Conservation (phyloP, 2,797 vertebrate species). For the Cirrhinus mrigala region DNA sequence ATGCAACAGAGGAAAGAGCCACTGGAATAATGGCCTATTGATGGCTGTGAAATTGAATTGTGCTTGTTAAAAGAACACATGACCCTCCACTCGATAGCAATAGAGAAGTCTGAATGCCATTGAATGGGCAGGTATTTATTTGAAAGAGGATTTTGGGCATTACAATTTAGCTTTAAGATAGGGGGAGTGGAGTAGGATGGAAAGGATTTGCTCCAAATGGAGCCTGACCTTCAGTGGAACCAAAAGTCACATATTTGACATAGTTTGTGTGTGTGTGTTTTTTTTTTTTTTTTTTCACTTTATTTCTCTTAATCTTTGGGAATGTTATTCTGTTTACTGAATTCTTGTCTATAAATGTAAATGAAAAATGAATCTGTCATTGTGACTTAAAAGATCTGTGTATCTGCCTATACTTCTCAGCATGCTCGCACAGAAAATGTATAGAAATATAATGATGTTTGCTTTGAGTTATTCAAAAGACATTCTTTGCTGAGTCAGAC, state of each 20-base stretch:
- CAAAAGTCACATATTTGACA: background rate
- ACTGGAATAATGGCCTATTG: slow-evolving; percentile 51
- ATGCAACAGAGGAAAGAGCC: slow-evolving; percentile 34
- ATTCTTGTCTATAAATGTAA: background rate
- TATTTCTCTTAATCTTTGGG: background rate
- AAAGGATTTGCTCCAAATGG: background rate
- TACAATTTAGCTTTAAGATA: slow-evolving; percentile 3
- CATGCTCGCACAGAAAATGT: background rate
- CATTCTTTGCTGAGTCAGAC: slow-evolving; percentile 42
- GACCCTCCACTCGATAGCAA: slow-evolving; percentile 22
- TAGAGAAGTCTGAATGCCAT: slow-evolving; percentile 17
- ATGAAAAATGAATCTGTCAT: background rate
- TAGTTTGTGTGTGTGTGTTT: background rate
- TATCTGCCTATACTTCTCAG: background rate
- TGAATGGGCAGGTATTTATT: slow-evolving; percentile 21
- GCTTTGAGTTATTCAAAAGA: slow-evolving; percentile 28
- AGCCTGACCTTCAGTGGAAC: background rate
- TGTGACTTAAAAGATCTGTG: background rate
- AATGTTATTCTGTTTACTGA: background rate
- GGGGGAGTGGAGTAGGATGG: background rate
- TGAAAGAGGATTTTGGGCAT: slow-evolving; percentile 17
- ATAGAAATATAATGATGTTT: slow-evolving; percentile 2
- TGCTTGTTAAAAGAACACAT: slow-evolving; percentile 45
- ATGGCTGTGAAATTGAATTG: slow-evolving; percentile 49
- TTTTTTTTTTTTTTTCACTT: background rate